These are phyloP conservation scores for Dysdera silvatica DNA, from an alignment of 1,140 invertebrate genomes.

Conservation along the genomic window DNA sequence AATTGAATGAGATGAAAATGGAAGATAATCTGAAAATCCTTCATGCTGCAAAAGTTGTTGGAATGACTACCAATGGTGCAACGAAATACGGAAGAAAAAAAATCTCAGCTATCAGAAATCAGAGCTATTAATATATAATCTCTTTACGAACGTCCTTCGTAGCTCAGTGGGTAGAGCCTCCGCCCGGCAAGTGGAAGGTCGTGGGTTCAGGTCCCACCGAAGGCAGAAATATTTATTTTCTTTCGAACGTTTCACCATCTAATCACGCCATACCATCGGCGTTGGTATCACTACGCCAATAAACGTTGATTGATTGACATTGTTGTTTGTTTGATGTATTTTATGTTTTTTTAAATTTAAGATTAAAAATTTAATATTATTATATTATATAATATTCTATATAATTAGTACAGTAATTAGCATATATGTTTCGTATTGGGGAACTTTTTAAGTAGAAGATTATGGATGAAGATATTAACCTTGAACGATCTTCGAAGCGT, in stretches of 20 bases:
- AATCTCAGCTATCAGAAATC: constrained; percentile 54
- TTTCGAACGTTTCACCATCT: constrained; percentile 51
- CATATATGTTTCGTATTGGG: no score
- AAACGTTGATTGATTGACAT: no score
- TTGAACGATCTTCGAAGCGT: no score
- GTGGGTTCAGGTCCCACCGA: constrained; percentile 48
- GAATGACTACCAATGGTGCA: constrained; percentile 69
- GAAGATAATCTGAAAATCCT: constrained; percentile 4
- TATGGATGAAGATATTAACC: no score
- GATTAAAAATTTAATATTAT: no score
- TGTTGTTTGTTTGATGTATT: no score
- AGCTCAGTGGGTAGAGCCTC: constrained; percentile 60
- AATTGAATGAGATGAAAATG: neutral
- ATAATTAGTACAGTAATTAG: no score
- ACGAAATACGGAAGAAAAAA: constrained; percentile 57
- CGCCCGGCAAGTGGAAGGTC: constrained; percentile 62
- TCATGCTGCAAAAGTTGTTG: constrained; percentile 47
- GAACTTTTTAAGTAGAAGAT: no score
- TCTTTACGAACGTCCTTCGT: constrained; percentile 79
- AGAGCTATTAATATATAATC: constrained; percentile 64
- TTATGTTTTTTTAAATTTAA: no score
- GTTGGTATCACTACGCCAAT: no score
- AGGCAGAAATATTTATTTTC: constrained; percentile 39
- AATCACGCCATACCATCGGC: constrained; percentile 51
- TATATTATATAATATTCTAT: no score